These are phyloP conservation scores for Drosophila grimshawi DNA, from an alignment of 1,140 invertebrate genomes.

Conservation along the genomic window DNA sequence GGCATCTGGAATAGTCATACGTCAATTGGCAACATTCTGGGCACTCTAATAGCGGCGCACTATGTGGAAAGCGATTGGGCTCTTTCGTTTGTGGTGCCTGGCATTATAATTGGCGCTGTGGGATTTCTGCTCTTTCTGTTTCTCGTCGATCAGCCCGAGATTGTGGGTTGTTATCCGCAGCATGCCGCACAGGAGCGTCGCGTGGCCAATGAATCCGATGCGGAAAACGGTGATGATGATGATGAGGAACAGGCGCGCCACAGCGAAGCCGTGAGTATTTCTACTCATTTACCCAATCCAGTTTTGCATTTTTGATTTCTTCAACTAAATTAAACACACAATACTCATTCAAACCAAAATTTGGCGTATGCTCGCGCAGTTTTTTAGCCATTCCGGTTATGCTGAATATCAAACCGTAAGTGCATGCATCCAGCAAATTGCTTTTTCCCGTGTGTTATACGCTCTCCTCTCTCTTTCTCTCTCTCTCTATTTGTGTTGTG, in stretches of 20 bases:
- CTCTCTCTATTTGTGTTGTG: background rate
- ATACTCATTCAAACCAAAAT: slow-evolving; percentile 30
- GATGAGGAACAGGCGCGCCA: slow-evolving; percentile 54
- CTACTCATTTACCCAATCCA: background rate
- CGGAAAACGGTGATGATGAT: slow-evolving; percentile 50
- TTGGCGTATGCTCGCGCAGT: slow-evolving; percentile 46
- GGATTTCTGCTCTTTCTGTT: slow-evolving; percentile 95
- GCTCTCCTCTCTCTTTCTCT: background rate
- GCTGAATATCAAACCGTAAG: slow-evolving; percentile 54
- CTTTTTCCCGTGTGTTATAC: slow-evolving; percentile 26
- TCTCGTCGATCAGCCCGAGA: slow-evolving; percentile 91
- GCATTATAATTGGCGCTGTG: slow-evolving; percentile 91
- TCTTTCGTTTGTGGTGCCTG: slow-evolving; percentile 96
- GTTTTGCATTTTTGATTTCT: slow-evolving; percentile 25
- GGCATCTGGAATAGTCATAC: slow-evolving; percentile 99
- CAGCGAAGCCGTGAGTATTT: slow-evolving; percentile 68
- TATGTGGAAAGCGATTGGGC: slow-evolving; percentile 96
- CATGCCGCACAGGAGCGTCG: slow-evolving; percentile 38
- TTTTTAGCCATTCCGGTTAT: slow-evolving; percentile 38
- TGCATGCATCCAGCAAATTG: slow-evolving; percentile 37
- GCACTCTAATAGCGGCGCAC: slow-evolving; percentile 91
- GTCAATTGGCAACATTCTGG: slow-evolving; percentile 97
- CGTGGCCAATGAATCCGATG: slow-evolving; percentile 72
- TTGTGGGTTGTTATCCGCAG: slow-evolving; percentile 88
- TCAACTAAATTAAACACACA: slow-evolving; percentile 3